phyloP scores from a whole-genome alignment of 1,140 invertebrate genomes.

The Drosophila kanapiae region DNA sequence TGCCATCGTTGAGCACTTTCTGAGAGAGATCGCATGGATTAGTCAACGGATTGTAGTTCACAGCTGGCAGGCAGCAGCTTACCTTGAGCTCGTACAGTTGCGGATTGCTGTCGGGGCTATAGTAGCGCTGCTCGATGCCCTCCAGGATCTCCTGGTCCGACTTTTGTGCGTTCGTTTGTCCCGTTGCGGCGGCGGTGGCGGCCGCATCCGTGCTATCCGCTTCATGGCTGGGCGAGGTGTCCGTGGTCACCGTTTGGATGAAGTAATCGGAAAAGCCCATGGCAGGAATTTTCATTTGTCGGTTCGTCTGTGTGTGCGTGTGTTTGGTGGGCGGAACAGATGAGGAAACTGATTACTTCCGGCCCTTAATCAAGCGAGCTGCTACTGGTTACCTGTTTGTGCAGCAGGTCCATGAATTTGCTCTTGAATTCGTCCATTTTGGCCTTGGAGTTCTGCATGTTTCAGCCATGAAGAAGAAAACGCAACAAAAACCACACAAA shows the following conservation, averaged over 20 bases:
- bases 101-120: slow-evolving; percentile 87
- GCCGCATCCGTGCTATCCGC: slow-evolving; percentile 26
- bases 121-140: slow-evolving; percentile 90
- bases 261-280: slow-evolving; percentile 87
- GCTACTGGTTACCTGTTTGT: slow-evolving; percentile 86
- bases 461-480: slow-evolving; percentile 67
- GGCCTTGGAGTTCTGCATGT: slow-evolving; percentile 80
- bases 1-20: slow-evolving; percentile 87
- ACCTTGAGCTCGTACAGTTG: slow-evolving; percentile 89
- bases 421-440: slow-evolving; percentile 87
- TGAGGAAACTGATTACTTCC: not conserved
- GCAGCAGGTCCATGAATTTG: slow-evolving; percentile 86
- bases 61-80: slow-evolving; percentile 35
- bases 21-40: slow-evolving; percentile 63
- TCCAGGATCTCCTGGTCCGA: slow-evolving; percentile 92
- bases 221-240: slow-evolving; percentile 40
- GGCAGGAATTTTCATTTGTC: slow-evolving; percentile 86
- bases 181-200: not conserved
- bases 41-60: not conserved
- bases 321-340: slow-evolving; percentile 11
- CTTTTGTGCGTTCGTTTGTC: slow-evolving; percentile 79
- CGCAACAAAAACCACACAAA: slow-evolving; percentile 44
- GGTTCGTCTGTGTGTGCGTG: slow-evolving; percentile 62
- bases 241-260: slow-evolving; percentile 76
- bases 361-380: not conserved